phyloP scores from a whole-genome alignment of 2,113 vertebrate genomes.

The Morone saxatilis region DNA sequence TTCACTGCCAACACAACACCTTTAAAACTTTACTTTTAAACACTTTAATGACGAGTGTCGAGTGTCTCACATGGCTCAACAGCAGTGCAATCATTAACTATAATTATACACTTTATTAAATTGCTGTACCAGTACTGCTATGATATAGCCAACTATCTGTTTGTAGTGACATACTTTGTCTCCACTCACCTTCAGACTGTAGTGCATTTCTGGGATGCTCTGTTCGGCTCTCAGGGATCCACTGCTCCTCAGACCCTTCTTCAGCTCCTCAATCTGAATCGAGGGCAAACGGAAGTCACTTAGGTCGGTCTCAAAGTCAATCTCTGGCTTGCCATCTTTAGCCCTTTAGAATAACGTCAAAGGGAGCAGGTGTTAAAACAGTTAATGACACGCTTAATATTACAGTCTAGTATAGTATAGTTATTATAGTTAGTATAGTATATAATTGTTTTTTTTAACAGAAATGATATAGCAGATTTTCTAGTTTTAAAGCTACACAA shows the following conservation, averaged over 20 bases:
- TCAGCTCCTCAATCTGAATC: constrained; percentile 77
- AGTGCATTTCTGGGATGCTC: constrained; percentile 84
- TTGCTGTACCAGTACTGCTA: not conserved
- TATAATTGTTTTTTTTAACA: not conserved
- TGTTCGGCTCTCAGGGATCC: constrained; percentile 72
- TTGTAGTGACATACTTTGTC: not conserved
- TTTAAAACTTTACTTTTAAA: too few species aligned
- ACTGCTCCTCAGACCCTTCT: constrained; percentile 68
- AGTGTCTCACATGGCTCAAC: too few species aligned
- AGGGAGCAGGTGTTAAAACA: constrained; percentile 7
- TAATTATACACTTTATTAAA: too few species aligned
- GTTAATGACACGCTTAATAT: not conserved
- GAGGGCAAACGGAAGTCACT: constrained; percentile 85
- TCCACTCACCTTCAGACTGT: constrained; percentile 86
- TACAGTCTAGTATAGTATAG: too few species aligned
- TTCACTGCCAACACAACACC: too few species aligned
- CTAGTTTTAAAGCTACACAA: not conserved
- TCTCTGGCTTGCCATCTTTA: constrained; percentile 86
- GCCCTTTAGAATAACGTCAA: constrained; percentile 73
- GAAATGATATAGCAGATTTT: not conserved
- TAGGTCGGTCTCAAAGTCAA: constrained; percentile 86
- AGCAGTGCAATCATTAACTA: not conserved
- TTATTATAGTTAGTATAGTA: too few species aligned
- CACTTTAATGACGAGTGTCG: not conserved
- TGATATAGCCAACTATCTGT: too few species aligned